Conservation (phyloP, 2,113 vertebrate genomes). For the Varanus salvator region DNA sequence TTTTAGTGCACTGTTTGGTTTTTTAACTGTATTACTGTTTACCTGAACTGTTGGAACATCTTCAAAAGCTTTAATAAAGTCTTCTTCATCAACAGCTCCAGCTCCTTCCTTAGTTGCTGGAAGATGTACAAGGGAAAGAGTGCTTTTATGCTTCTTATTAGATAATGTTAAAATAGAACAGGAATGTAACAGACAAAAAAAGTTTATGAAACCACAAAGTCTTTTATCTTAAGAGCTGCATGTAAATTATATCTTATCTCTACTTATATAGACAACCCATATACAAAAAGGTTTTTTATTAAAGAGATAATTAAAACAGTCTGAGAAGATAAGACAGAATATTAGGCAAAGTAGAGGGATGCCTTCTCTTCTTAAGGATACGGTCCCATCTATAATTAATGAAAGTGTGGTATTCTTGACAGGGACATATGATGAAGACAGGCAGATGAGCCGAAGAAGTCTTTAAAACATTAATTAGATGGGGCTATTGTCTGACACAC, state of each 20-base stretch:
- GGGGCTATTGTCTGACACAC: constrained; percentile 11
- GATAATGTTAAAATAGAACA: constrained; percentile 52
- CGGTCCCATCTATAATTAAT: constrained; percentile 64
- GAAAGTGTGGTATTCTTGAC: constrained; percentile 52
- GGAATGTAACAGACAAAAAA: constrained; percentile 34
- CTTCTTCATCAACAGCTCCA: constrained; percentile 96
- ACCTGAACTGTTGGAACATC: constrained; percentile 94
- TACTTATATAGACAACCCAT: constrained; percentile 16
- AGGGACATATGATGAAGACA: constrained; percentile 44
- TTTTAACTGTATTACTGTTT: neutral
- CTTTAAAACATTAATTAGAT: constrained; percentile 59
- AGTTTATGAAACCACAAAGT: constrained; percentile 35
- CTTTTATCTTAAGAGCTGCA: constrained; percentile 25
- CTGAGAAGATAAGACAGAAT: constrained; percentile 54
- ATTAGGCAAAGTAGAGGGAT: constrained; percentile 48
- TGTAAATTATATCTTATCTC: constrained; percentile 32
- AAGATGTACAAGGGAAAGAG: constrained; percentile 55
- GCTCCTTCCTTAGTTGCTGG: constrained; percentile 90
- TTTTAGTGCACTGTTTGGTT: neutral
- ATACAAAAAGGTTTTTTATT: constrained; percentile 42
- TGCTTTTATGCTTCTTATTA: constrained; percentile 46
- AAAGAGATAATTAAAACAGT: constrained; percentile 52
- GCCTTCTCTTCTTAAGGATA: constrained; percentile 59
- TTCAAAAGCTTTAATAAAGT: constrained; percentile 96
- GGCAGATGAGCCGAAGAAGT: constrained; percentile 22